phyloP scores from a whole-genome alignment of 2,888 invertebrate species.

The Junonia oenone region DNA sequence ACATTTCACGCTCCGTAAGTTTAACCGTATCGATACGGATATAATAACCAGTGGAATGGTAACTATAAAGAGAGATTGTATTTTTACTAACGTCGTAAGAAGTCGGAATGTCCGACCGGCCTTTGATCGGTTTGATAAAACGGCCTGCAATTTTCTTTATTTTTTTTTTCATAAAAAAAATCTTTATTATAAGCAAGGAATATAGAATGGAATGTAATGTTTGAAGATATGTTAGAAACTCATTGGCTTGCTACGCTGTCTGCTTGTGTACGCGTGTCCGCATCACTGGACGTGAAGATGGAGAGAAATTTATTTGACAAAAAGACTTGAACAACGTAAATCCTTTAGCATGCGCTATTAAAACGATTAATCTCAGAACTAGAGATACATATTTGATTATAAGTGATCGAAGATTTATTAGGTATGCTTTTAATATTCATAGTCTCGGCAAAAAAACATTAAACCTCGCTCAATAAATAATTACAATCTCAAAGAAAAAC shows the following conservation, averaged over 20 bases:
- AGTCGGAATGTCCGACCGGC: slow-evolving; percentile 74
- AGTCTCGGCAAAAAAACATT: too few relatives aligned
- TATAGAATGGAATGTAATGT: slow-evolving; percentile 33
- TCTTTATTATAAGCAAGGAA: slow-evolving; percentile 59
- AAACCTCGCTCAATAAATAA: too few relatives aligned
- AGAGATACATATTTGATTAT: background rate
- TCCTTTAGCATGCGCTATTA: background rate
- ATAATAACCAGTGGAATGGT: slow-evolving; percentile 78
- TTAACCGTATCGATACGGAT: slow-evolving; percentile 71
- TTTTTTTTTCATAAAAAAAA: slow-evolving; percentile 53
- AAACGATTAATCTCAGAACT: background rate
- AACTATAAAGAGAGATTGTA: slow-evolving; percentile 79
- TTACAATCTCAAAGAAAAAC: too few relatives aligned
- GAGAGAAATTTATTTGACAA: slow-evolving; percentile 12
- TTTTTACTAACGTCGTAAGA: slow-evolving; percentile 79
- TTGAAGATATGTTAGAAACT: slow-evolving; percentile 25
- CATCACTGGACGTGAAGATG: slow-evolving; percentile 13
- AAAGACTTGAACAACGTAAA: slow-evolving; percentile 6
- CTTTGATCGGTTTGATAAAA: slow-evolving; percentile 78
- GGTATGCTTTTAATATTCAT: too few relatives aligned
- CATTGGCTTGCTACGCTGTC: slow-evolving; percentile 14
- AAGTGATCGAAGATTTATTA: too few relatives aligned
- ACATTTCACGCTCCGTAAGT: slow-evolving; percentile 76
- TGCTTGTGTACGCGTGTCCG: slow-evolving; percentile 1
- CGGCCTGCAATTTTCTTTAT: slow-evolving; percentile 62